Base-by-base conservation (phyloP, 2,113 vertebrate species). In the Mystacornis crossleyi region DNA sequence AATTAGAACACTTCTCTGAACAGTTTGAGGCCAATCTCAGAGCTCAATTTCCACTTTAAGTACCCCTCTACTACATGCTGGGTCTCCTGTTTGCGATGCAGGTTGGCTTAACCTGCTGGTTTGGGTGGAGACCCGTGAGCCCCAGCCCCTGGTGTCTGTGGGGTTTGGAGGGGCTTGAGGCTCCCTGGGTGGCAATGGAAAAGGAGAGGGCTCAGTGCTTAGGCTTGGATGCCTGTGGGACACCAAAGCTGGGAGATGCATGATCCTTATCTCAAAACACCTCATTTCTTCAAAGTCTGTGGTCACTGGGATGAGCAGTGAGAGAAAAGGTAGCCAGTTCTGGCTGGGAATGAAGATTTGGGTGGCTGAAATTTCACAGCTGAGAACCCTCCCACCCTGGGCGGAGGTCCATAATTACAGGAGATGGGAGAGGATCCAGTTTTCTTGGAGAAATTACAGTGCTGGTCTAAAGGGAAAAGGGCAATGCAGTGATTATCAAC, bases 291-390 rank as follows among this genome's bases (percentile, higher is more conserved):
- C 86, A 86, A 55, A 40, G 40, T 36, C 2, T 1, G 0, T 21
- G 16, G 29, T 86, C 29, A 14, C 1, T 67, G 69, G 43, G 24
- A 60, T 1, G 9, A 75, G 54, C 5, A 3, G 4, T 45, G 16
- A 1, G 4, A 77, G 48, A n/a, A 42, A 47, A 1, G 0, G 24
- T 1, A 1, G 26, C 4, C 43, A 87, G 0, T 50, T 86, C 75
- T 73, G 54, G 8, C 14, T 48, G 53, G 29, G 18, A 53, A 60
- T 6, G 3, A 85, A 72, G 66, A 45, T 45, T 92, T n/a, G 53
- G 13, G 40, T 51, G 45, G 24, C 31, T 75, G 74, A 74, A 82
- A 62, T 64, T 71, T 85, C 57, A 51, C 38, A 79, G 13, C 20
- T 72, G 66, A 88, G 74, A 86, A 17, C 7, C 4, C 20, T 23